Evolutionary conservation across 2,797 vertebrate species (phyloP), one percentile per base, ranked within the genome.

Genomic region (Pangasius mekongensis): DNA sequence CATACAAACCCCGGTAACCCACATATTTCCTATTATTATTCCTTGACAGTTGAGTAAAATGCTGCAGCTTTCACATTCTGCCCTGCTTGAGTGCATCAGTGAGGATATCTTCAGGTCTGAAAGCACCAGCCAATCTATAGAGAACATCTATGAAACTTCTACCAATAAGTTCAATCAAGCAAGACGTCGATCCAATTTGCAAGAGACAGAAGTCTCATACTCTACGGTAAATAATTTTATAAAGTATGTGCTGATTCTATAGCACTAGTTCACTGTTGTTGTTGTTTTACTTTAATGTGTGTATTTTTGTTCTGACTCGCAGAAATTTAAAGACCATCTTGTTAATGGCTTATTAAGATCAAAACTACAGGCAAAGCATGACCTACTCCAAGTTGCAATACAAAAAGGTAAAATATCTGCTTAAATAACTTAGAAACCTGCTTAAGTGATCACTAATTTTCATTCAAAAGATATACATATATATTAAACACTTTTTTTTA

Each of bases 281-380:
- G 9, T 22, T 39, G 18, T 69, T 87, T 14, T 22, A 43, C 60
- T 52, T 66, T 16, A n/a, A 22, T 33, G 56, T 84, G 43, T 71
- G 0, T 22, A 2, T 69, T 58, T 30, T 66, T 56, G 27, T 73
- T 90, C 88, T 89, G 39, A 93, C 90, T 91, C 58, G 0, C 93
- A 98, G 98, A 97, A 95, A 93, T 94, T 97, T 1, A 97, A 97
- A 87, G 97, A 97, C 11, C 96, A 96, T 90, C 95, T 98, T 22
- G 89, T 93, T 10, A 95, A 93, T 36, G 95, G 95, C 85, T 97
- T 96, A 5, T 87, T 97, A 90, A 95, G 95, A 5, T 96, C 95
- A 78, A 98, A 98, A 93, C 94, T 98, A 47, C 95, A 97, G 90
- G 96, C 97, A 69, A 98, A 97, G 91, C 96, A 97, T 0, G 96